These are phyloP conservation scores for Gasterosteus aculeatus DNA, from an alignment of 2,113 vertebrate genomes.

Conservation along the genomic window DNA sequence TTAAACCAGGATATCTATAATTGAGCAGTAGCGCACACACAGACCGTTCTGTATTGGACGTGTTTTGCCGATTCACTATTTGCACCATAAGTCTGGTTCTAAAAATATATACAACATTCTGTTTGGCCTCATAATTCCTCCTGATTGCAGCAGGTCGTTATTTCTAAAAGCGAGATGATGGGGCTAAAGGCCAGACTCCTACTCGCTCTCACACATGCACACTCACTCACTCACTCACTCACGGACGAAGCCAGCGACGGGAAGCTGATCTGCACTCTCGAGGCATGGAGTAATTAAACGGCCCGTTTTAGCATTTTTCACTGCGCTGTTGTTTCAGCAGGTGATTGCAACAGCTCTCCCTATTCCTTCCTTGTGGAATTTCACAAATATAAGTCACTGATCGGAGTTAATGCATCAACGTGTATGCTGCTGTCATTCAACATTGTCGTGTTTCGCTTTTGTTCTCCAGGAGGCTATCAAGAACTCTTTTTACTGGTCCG, in stretches of 20 bases:
- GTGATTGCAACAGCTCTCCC: slow-evolving; percentile 46
- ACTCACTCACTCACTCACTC: not conserved
- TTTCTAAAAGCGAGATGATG: slow-evolving; percentile 27
- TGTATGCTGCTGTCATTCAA: not conserved
- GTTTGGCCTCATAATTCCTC: slow-evolving; percentile 43
- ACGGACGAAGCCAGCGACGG: slow-evolving; percentile 18
- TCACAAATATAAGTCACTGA: not conserved
- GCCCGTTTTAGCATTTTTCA: slow-evolving; percentile 62
- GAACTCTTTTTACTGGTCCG: slow-evolving; percentile 7
- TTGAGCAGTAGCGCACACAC: not conserved
- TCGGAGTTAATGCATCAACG: not conserved
- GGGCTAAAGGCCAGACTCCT: not conserved
- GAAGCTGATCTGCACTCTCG: slow-evolving; percentile 39
- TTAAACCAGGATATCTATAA: slow-evolving; percentile 7
- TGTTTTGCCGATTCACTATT: not conserved
- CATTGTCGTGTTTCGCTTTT: not conserved
- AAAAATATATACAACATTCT: slow-evolving; percentile 39
- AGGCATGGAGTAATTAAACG: slow-evolving; percentile 55
- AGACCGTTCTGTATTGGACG: no score
- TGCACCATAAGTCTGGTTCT: slow-evolving; percentile 23
- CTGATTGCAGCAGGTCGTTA: slow-evolving; percentile 54
- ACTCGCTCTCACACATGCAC: not conserved
- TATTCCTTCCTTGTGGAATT: slow-evolving; percentile 61
- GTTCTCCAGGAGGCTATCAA: not conserved
- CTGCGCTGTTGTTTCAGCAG: slow-evolving; percentile 45